phyloP scores from a whole-genome alignment of 30 jellyfish, hydroid and myxozoan genomes.

The Aurelia aurita complex sp. Pacific region DNA sequence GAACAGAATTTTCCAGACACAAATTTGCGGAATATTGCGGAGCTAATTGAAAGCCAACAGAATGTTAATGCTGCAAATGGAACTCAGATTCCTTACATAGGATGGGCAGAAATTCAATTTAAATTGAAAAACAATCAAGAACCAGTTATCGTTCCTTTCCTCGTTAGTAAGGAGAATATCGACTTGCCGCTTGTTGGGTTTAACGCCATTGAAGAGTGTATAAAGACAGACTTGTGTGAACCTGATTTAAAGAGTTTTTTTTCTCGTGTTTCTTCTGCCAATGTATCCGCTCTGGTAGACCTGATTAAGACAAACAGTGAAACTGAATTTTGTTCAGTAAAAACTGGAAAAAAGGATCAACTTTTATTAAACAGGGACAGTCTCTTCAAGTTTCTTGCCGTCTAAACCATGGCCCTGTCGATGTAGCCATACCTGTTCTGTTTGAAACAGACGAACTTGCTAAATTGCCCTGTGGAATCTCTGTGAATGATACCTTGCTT shows the following conservation, averaged over 20 bases:
- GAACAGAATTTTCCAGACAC: conserved; percentile 33
- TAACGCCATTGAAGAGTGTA: conserved; percentile 4
- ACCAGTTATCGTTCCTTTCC: conserved; percentile 8
- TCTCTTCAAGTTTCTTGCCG: conserved; percentile 17
- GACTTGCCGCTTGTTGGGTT: conserved; percentile 19
- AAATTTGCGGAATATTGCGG: conserved; percentile 16
- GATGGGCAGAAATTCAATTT: conserved; percentile 8
- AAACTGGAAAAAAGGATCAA: background rate
- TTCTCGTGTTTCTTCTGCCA: conserved; percentile 5
- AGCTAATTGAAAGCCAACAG: conserved; percentile 3
- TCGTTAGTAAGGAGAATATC: conserved; percentile 3
- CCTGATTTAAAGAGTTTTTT: conserved; percentile 4
- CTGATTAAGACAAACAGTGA: background rate
- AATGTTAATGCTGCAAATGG: conserved; percentile 23
- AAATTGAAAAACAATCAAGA: conserved; percentile 1
- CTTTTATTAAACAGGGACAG: conserved; percentile 3
- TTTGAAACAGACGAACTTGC: conserved; percentile 17
- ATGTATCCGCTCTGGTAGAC: background rate
- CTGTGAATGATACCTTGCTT: conserved; percentile 21
- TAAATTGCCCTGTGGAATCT: background rate
- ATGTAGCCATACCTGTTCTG: conserved; percentile 8
- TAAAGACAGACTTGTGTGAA: background rate
- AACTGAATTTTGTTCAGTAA: conserved; percentile 7
- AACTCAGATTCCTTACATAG: conserved; percentile 12
- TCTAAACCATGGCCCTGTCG: conserved; percentile 17